A percentile compares a stretch with the other conserved stretches of the same genome.
phyloP scores from a whole-genome alignment of 2,797 vertebrate genomes.

The Acomys russatus region DNA sequence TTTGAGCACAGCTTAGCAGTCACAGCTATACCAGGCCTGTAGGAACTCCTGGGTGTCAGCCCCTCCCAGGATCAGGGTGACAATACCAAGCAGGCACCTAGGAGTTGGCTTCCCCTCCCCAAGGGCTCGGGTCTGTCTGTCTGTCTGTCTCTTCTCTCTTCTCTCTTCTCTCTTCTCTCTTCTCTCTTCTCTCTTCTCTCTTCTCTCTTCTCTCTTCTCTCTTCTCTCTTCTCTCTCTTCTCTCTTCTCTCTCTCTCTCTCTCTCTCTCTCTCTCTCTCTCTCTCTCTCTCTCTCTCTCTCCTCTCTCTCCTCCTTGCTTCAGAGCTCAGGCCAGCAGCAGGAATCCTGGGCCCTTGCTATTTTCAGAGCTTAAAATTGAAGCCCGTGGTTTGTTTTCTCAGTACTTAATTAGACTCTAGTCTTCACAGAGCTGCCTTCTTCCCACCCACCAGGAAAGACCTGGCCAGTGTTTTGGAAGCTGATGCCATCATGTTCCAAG shows the following conservation, averaged over 20 bases:
- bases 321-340: slow-evolving; percentile 26
- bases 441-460: slow-evolving; percentile 41
- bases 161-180: background rate
- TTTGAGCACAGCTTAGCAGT: background rate
- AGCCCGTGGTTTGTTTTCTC: slow-evolving; percentile 77
- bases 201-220: background rate
- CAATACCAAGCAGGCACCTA: too few species aligned
- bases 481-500: slow-evolving; percentile 66
- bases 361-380: slow-evolving; percentile 81
- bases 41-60: background rate
- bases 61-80: background rate
- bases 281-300: background rate
- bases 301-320: background rate
- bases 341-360: slow-evolving; percentile 69
- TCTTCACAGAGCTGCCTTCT: slow-evolving; percentile 57
- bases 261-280: background rate
- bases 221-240: background rate
- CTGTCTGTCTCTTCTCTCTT: background rate
- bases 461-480: slow-evolving; percentile 56
- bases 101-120: background rate
- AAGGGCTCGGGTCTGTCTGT: background rate
- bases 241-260: background rate
- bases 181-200: background rate
- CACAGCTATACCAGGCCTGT: background rate
- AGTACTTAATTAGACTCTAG: slow-evolving; percentile 74